A percentile compares a stretch with the other conserved stretches of the same genome.
These are phyloP conservation scores for Eurois occulta DNA, from an alignment of 2,888 invertebrate species.

Conservation along the genomic window DNA sequence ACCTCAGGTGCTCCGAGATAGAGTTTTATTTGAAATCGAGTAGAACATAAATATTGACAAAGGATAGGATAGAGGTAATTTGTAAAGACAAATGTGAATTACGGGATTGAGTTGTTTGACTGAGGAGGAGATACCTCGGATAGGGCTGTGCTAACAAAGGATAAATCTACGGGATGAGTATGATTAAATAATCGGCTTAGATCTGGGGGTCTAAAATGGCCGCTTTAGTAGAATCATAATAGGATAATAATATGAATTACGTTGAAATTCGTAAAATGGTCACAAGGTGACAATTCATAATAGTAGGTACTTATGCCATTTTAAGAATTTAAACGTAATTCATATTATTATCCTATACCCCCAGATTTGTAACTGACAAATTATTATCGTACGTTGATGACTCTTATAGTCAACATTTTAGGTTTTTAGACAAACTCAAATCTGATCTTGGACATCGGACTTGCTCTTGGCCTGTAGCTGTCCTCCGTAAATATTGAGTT, in stretches of 20 bases:
- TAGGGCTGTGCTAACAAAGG: slow-evolving; percentile 1
- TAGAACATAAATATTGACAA: not conserved
- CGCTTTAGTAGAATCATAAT: too few species aligned
- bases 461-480: not conserved
- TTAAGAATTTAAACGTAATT: too few species aligned
- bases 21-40: slow-evolving; percentile 1
- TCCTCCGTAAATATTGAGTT: not conserved
- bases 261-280: too few species aligned
- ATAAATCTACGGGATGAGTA: slow-evolving; percentile 9
- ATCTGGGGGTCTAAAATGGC: too few species aligned
- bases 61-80: not conserved
- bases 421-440: not conserved
- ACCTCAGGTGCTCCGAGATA: not conserved
- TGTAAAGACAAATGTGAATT: slow-evolving; percentile 1
- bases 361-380: not conserved
- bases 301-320: too few species aligned
- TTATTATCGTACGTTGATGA: not conserved
- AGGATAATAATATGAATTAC: too few species aligned
- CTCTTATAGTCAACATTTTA: not conserved
- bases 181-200: not conserved
- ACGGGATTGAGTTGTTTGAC: slow-evolving; percentile 2
- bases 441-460: not conserved
- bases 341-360: too few species aligned
- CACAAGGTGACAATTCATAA: too few species aligned
- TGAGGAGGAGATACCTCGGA: not conserved